Evolutionary conservation across 2,888 invertebrate genomes (phyloP).

Genomic region (Eumerus sabulonum): DNA sequence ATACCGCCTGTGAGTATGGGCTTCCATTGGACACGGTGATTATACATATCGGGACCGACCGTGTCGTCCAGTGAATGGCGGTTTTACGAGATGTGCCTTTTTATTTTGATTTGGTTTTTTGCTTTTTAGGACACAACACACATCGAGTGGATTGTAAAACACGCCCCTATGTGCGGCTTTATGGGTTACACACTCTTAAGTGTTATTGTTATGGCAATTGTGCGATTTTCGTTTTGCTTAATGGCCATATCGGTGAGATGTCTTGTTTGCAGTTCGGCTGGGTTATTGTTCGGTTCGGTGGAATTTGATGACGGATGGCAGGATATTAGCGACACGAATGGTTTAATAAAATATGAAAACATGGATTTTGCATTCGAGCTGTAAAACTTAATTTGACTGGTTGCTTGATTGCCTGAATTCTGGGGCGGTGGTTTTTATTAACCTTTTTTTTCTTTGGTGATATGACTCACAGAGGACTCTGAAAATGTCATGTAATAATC

Average conservation of each 20-base stretch:
- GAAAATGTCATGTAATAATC: no score
- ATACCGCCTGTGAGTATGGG: no score
- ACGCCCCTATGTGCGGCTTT: slow-evolving; percentile 59
- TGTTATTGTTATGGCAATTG: slow-evolving; percentile 61
- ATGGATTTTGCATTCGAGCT: slow-evolving; percentile 1
- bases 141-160: slow-evolving; percentile 50
- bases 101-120: slow-evolving; percentile 20
- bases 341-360: slow-evolving; percentile 7
- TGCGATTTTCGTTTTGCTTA: slow-evolving; percentile 54
- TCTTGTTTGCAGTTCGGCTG: slow-evolving; percentile 20
- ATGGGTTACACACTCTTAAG: slow-evolving; percentile 41
- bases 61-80: slow-evolving; percentile 19
- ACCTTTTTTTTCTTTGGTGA: slow-evolving; percentile 14
- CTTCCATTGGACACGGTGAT: slow-evolving; percentile 44
- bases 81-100: slow-evolving; percentile 28
- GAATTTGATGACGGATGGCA: no score
- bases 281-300: no score
- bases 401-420: background rate
- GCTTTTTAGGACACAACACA: slow-evolving; percentile 40
- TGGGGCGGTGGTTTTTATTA: no score
- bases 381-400: background rate
- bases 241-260: slow-evolving; percentile 39
- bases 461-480: no score
- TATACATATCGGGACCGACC: slow-evolving; percentile 25
- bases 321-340: background rate